Conservation (phyloP, 2,888 invertebrate species). For the Conops quadrifasciatus region DNA sequence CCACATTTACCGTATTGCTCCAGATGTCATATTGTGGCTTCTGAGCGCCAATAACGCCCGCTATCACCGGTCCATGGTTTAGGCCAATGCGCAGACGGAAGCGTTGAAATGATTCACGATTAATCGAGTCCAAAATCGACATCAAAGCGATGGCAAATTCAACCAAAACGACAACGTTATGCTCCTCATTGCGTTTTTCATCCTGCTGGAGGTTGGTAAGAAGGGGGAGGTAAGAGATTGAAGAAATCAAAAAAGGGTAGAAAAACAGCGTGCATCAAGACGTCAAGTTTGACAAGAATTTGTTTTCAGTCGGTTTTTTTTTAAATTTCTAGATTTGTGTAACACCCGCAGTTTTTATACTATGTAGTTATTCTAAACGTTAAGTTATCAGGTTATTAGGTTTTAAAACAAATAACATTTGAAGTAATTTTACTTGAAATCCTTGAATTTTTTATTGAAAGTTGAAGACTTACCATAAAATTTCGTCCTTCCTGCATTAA, state of each 20-base stretch:
- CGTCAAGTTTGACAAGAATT: not conserved
- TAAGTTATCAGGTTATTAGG: no score
- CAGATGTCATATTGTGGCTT: slow-evolving; percentile 99
- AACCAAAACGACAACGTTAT: slow-evolving; percentile 88
- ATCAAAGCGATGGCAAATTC: slow-evolving; percentile 94
- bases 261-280: not conserved
- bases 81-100: slow-evolving; percentile 88
- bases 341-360: no score
- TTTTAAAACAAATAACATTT: not conserved
- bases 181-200: slow-evolving; percentile 80
- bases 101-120: slow-evolving; percentile 95
- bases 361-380: no score
- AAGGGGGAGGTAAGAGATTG: not conserved
- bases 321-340: no score
- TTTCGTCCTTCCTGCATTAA: slow-evolving; percentile 55
- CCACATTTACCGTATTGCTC: slow-evolving; percentile 98
- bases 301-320: no score
- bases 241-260: slow-evolving; percentile 4
- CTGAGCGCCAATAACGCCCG: slow-evolving; percentile 96
- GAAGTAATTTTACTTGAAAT: not conserved
- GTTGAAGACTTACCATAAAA: slow-evolving; percentile 57
- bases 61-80: slow-evolving; percentile 76
- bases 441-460: not conserved
- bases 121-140: slow-evolving; percentile 92
- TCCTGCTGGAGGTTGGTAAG: slow-evolving; percentile 60